Conservation (phyloP, 2,888 invertebrate species). For the Dysmachus trigonus region DNA sequence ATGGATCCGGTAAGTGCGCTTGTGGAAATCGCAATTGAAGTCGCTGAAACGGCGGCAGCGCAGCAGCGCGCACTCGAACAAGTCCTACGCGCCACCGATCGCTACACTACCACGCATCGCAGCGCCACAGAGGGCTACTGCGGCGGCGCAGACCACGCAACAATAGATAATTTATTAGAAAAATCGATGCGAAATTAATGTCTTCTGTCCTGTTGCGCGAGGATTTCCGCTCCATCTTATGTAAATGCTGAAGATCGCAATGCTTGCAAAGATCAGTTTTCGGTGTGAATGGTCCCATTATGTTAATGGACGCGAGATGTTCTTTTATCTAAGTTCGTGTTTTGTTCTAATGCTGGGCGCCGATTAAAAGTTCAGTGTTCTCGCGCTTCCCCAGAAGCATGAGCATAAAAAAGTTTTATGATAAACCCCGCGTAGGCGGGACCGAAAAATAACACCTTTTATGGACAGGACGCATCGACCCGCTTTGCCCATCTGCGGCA, state of each 20-base stretch:
- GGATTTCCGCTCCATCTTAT: conserved; percentile 16
- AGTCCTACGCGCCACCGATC: conserved; percentile 2
- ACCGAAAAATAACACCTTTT: neutral
- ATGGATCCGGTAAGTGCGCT: conserved; percentile 15
- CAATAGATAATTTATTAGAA: conserved; percentile 5
- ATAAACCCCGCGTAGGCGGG: neutral
- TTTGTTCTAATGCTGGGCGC: neutral
- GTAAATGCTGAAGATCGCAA: neutral
- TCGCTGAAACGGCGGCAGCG: neutral
- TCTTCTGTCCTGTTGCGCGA: neutral
- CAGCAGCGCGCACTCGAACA: neutral
- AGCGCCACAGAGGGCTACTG: neutral
- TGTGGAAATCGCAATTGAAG: conserved; percentile 34
- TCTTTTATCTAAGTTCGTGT: neutral
- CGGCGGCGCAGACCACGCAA: neutral
- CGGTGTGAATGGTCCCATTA: conserved; percentile 26
- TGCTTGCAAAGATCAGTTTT: neutral
- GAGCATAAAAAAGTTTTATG: neutral
- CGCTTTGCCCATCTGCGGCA: neutral
- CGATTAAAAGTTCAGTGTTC: conserved; percentile 23
- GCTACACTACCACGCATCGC: neutral
- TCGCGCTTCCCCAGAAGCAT: neutral
- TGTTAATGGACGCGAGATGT: neutral
- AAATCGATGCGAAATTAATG: neutral
- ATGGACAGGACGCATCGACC: neutral